Base-by-base conservation (phyloP, 1,140 invertebrate species). In the Triops cancriformis region DNA sequence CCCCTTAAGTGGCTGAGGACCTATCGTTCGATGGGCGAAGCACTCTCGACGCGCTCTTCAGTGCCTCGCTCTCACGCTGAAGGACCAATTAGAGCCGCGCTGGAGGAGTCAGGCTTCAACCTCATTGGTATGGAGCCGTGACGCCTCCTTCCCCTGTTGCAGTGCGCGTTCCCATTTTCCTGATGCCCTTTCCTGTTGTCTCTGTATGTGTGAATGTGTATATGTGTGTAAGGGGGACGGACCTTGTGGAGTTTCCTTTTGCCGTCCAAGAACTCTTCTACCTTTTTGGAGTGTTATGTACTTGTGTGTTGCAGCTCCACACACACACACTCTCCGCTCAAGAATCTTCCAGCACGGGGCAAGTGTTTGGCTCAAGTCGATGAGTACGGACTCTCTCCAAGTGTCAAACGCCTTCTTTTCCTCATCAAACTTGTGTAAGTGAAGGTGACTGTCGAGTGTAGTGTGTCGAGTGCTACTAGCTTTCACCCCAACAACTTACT, bases 361-460 rank as follows among this genome's bases (percentile, higher is more conserved):
- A 64, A 64, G 51, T 64, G 51, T 64, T 64, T 64, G 51, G 51
- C 23, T 64, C 51, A 64, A 64, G 51, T 64, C 51, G 51, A 64
- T 64, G 51, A 23, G 51, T 64, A 64, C 14, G 23, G 51, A 23
- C 23, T 23, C 31, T 37, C 51, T 64, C 51, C 51, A 64, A 64
- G 51, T 64, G 51, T 64, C 51, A 64, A 23, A 64, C 51, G 51
- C 51, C 51, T 64, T 64, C 51, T 23, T 23, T 64, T 37, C 31
- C 51, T 64, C 51, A 23, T 64, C 51, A 64, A 64, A 64, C 51
- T n/a, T 64, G 51, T 64, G 51, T 64, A 64, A 64, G 51, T 64
- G 51, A 64, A 64, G 51, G 51, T 64, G 51, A 14, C 51, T 64
- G 51, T 64, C 51, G 51, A 64, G 51, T 64, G 51, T 64, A 64